A percentile compares a stretch with the other conserved stretches of the same genome.
Evolutionary conservation across 1,140 invertebrate species (phyloP).

Genomic region (Drosophila kohkoa): DNA sequence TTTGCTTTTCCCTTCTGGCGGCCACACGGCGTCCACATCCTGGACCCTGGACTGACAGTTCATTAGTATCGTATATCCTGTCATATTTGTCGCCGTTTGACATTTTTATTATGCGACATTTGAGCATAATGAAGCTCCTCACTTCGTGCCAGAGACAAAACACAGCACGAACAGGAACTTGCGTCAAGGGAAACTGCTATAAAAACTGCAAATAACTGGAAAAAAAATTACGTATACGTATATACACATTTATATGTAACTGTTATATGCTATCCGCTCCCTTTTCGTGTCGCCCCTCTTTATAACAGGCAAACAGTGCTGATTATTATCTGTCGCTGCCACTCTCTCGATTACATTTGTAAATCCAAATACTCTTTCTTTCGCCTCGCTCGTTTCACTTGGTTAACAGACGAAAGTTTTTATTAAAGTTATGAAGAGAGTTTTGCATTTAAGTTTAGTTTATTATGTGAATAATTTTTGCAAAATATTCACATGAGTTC

Average conservation of each 20-base stretch:
- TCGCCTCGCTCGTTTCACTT: no score
- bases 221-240: slow-evolving; percentile 2
- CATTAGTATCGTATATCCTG: slow-evolving; percentile 70
- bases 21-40: slow-evolving; percentile 17
- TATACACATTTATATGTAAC: slow-evolving; percentile 1
- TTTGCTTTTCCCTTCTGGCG: slow-evolving; percentile 3
- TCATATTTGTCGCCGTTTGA: slow-evolving; percentile 70
- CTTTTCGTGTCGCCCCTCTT: background rate
- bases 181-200: slow-evolving; percentile 29
- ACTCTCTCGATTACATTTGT: slow-evolving; percentile 9
- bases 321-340: slow-evolving; percentile 20
- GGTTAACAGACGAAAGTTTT: no score
- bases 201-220: slow-evolving; percentile 32
- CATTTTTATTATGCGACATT: slow-evolving; percentile 64
- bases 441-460: no score
- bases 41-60: slow-evolving; percentile 53
- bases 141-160: slow-evolving; percentile 7
- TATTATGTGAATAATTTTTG: no score
- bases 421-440: no score
- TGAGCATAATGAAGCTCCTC: slow-evolving; percentile 37
- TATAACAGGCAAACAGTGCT: background rate
- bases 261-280: background rate
- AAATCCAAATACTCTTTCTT: slow-evolving; percentile 16
- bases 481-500: no score
- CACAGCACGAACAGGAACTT: slow-evolving; percentile 19